A percentile compares a stretch with the other conserved stretches of the same genome.
phyloP scores from a whole-genome alignment of 2,888 invertebrate genomes.

The Brassicogethes aeneus region DNA sequence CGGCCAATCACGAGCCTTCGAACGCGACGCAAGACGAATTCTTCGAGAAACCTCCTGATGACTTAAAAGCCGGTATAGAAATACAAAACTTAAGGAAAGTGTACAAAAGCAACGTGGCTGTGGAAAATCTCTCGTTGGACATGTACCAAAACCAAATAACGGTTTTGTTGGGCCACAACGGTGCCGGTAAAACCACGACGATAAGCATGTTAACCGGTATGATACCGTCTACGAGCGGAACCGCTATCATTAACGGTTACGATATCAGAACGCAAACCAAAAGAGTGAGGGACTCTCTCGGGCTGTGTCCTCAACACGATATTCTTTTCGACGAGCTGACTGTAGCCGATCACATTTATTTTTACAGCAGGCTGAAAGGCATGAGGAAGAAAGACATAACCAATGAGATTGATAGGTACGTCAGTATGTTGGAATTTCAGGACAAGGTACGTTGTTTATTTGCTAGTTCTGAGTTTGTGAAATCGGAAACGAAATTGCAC shows the following conservation, averaged over 20 bases:
- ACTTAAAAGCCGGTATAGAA: constrained; percentile 44
- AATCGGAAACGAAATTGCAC: no score
- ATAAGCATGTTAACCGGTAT: constrained; percentile 88
- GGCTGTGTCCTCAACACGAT: constrained; percentile 81
- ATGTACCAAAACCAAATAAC: constrained; percentile 88
- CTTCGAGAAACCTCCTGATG: constrained; percentile 45
- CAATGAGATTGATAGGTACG: constrained; percentile 55
- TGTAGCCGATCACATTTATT: constrained; percentile 72
- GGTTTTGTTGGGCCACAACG: constrained; percentile 70
- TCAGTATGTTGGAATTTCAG: constrained; percentile 55
- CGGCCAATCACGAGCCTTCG: neutral
- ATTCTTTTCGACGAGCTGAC: constrained; percentile 76
- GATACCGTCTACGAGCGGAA: constrained; percentile 57
- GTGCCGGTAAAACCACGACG: constrained; percentile 90
- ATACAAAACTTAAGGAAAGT: constrained; percentile 53
- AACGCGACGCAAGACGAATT: constrained; percentile 25
- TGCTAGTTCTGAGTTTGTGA: no score
- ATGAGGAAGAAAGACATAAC: constrained; percentile 44
- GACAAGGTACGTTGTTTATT: no score
- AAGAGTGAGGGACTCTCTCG: constrained; percentile 60
- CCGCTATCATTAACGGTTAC: constrained; percentile 60
- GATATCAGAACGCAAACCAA: constrained; percentile 56
- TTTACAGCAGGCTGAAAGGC: constrained; percentile 70
- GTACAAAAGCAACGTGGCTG: constrained; percentile 50
- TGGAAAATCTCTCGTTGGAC: constrained; percentile 63